Base-by-base conservation (phyloP, 2,888 invertebrate genomes). In the Drosophila paucipuncta region DNA sequence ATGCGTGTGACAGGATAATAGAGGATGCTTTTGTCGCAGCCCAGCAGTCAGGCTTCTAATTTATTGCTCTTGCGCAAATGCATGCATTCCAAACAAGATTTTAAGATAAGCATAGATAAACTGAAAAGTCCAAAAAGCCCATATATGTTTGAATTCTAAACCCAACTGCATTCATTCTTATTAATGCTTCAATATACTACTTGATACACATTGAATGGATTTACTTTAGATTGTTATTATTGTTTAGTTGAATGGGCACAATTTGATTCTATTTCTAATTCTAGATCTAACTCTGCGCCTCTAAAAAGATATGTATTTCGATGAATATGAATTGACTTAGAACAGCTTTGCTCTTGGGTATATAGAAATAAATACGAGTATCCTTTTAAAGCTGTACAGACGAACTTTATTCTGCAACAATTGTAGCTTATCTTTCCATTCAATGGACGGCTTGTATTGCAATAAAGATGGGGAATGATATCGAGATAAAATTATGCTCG, bases 1-100 rank as follows among this genome's bases (percentile, higher is more conserved):
- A 64, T 82, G 81, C 81, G 81, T 82, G 80, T 79, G 81, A 82
- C 81, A 79, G 81, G 82, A 82, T 82, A 82, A 80, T 82, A 82
- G 79, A 82, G 82, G 80, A 82, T 77, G 77, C 74, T 66, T 82
- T 77, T 77, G 82, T 82, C 77, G 69, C 77, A 70, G 65, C 61
- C 53, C 37, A 28, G 55, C 37, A 30, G 37, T 25, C 25, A 59
- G 54, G 58, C 54, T 30, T 53, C 57, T 75, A 74, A 75, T 75
- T 75, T 75, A 75, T 75, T 49, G 69, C 60, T 63, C 22, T 22
- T 61, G 68, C 57, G 73, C 73, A 72, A 67, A 68, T 76, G 68
- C 65, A 69, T 58, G 62, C 63, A 69, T 70, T 79, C 66, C 55
- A 50, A 78, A 78, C 55, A 66, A 66, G 76, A 79, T 76, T 78